Evolutionary conservation across 2,113 vertebrate genomes (phyloP), one percentile per base, ranked within the genome.

Genomic region (Pseudorasbora parva): DNA sequence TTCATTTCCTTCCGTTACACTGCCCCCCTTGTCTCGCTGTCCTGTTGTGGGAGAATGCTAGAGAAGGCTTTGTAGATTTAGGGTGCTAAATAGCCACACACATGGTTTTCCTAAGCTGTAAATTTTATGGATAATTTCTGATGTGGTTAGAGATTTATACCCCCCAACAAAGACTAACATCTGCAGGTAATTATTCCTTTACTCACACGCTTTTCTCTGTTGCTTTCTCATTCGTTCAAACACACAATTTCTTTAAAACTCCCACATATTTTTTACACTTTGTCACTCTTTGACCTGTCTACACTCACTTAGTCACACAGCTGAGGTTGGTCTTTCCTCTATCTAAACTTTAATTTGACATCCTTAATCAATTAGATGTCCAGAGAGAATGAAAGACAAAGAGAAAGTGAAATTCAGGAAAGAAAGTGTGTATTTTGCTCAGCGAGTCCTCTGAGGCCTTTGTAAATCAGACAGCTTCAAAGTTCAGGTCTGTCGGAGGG

Each of bases 41-140:
- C 56, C 49, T 66, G 86, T 81, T 85, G 73, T 25, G 68, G 62
- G 80, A 88, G 69, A 77, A 78, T 33, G 66, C 62, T 21, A 66
- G 47, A 88, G 64, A 86, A 75, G 27, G 57, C 77, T 87, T 60
- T 89, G 82, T 87, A 87, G 89, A 90, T 91, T 89, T 82, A 88
- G 69, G 86, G 89, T 89, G 91, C 91, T 88, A 79, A 89, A 72
- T 87, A 92, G 89, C 91, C 92, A 92, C 93, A 92, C 92, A 91
- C 92, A 69, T 89, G 87, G 87, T 86, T 93, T 92, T 91, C 90
- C 90, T 91, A 89, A 93, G 90, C 90, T 93, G 92, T 93, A 92
- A 90, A 93, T 93, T 92, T 93, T 91, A 94, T 94, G 91, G 91
- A 93, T 93, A 83, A 94, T 93, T 93, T 94, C 92, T 94, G 91